A percentile compares a stretch with the other conserved stretches of the same genome.
Evolutionary conservation across 2,888 invertebrate species (phyloP).

Genomic region (Chrysomela aeneicollis): DNA sequence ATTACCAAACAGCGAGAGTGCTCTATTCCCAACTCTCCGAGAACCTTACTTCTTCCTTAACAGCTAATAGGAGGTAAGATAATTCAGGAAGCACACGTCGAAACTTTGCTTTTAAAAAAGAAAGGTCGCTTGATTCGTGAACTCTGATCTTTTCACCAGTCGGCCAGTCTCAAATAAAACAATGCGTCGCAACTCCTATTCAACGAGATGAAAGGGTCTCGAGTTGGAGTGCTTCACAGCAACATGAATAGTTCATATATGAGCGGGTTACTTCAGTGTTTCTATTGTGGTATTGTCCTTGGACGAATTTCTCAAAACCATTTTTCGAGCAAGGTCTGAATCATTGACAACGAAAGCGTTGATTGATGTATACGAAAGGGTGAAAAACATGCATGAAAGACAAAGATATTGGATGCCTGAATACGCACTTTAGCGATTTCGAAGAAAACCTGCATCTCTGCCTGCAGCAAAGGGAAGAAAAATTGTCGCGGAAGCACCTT

Average conservation of each 20-base stretch:
- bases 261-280: neutral
- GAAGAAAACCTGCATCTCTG: too few species aligned
- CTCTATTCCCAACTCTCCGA: neutral
- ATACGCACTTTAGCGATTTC: too few species aligned
- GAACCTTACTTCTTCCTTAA: neutral
- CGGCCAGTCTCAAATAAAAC: neutral
- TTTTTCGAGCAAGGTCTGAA: too few species aligned
- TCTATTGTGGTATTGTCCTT: neutral
- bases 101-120: neutral
- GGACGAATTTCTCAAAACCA: too few species aligned
- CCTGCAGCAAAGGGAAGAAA: too few species aligned
- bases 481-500: too few species aligned
- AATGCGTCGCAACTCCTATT: neutral
- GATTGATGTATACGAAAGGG: too few species aligned
- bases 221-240: neutral
- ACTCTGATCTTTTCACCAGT: neutral
- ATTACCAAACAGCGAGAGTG: neutral
- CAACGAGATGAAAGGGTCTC: neutral
- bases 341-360: too few species aligned
- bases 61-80: conserved; percentile 1
- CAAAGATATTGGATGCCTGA: too few species aligned
- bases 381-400: too few species aligned
- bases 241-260: neutral
- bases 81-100: neutral
- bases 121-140: neutral